Percentiles rank a stretch among this genome's conserved stretches.
Evolutionary conservation across 37 sponge, comb jelly and placozoan species (phyloP).

Genomic region (Aphrocallistes beatrix): DNA sequence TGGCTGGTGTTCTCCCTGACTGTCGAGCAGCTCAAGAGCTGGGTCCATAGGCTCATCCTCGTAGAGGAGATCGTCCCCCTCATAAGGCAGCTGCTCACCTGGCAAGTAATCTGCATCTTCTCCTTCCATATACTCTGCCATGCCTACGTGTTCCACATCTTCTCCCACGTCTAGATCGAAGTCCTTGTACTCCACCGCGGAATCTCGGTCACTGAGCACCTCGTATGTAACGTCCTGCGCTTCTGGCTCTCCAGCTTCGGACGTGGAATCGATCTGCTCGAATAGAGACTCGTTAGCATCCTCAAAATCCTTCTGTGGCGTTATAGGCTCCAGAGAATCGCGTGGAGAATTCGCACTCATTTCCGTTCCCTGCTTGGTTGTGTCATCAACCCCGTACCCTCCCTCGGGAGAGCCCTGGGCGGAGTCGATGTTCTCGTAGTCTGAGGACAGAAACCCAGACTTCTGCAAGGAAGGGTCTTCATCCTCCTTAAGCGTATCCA

Average conservation of each 20-base stretch:
- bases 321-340: not conserved
- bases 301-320: not conserved
- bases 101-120: not conserved
- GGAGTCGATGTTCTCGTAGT: constrained; percentile 13
- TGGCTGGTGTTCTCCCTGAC: not conserved
- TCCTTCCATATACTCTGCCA: not conserved
- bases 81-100: not conserved
- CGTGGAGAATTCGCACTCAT: too few relatives aligned
- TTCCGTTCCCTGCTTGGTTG: not conserved
- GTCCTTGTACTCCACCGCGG: not conserved
- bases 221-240: not conserved
- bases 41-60: not conserved
- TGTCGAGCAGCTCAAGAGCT: not conserved
- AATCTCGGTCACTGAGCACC: not conserved
- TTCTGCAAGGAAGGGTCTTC: not conserved
- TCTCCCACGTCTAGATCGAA: not conserved
- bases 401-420: constrained; percentile 9
- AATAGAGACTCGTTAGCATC: not conserved
- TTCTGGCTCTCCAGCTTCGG: not conserved
- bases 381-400: not conserved
- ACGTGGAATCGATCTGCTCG: constrained; percentile 19
- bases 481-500: not conserved
- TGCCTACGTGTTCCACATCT: not conserved
- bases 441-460: not conserved
- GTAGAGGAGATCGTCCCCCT: not conserved